Evolutionary conservation across 2,113 vertebrate genomes (phyloP).

Genomic region (Pelmatolapia mariae): DNA sequence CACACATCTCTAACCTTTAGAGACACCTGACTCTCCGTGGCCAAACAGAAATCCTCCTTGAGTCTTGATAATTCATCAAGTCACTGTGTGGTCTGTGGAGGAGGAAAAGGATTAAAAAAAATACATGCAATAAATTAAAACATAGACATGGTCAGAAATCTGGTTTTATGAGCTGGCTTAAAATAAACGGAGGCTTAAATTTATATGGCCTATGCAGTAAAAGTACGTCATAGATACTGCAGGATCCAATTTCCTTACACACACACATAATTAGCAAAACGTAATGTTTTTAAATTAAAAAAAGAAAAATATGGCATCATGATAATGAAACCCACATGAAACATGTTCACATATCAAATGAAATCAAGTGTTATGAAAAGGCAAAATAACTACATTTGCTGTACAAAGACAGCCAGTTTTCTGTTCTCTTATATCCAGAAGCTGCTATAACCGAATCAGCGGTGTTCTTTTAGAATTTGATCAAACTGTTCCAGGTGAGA

Average conservation of each 20-base stretch:
- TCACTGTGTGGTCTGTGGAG: constrained; percentile 91
- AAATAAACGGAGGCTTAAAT: background rate
- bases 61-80: constrained; percentile 96
- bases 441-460: background rate
- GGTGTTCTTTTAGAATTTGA: constrained; percentile 32
- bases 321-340: constrained; percentile 32
- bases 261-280: background rate
- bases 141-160: background rate
- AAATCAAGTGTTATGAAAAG: constrained; percentile 52
- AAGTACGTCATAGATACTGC: constrained; percentile 7
- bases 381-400: constrained; percentile 33
- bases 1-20: background rate
- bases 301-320: background rate
- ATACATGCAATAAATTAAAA: background rate
- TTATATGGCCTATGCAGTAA: background rate
- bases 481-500: constrained; percentile 27
- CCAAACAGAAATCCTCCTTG: constrained; percentile 96
- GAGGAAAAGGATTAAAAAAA: background rate
- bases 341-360: constrained; percentile 62
- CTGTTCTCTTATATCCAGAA: background rate
- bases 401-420: background rate
- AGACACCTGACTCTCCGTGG: constrained; percentile 97
- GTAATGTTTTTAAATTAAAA: background rate
- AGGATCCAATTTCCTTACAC: background rate
- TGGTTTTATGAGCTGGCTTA: background rate